Evolutionary conservation across 2,888 invertebrate genomes (phyloP).

Genomic region (Drosophila meridiana): DNA sequence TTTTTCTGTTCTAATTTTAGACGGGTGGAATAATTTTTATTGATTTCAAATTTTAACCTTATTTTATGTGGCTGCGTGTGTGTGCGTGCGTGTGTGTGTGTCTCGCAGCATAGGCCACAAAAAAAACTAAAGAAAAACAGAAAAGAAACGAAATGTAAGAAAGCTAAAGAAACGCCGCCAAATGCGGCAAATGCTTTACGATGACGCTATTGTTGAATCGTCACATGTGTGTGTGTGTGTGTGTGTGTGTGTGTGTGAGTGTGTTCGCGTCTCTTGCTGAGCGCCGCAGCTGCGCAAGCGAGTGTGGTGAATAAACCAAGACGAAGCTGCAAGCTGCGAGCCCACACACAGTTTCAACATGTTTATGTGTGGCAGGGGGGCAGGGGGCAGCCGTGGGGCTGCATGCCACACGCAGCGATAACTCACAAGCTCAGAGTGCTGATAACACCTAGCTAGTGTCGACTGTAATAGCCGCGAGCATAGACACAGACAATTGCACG

Average conservation of each 20-base stretch:
- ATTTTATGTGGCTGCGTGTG: constrained; percentile 56
- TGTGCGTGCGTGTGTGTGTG: constrained; percentile 12
- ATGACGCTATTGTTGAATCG: constrained; percentile 76
- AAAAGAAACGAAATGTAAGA: background rate
- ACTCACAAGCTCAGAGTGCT: constrained; percentile 28
- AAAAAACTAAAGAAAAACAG: background rate
- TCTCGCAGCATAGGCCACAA: constrained; percentile 38
- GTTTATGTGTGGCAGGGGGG: constrained; percentile 48
- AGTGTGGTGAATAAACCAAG: constrained; percentile 56
- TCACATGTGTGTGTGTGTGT: constrained; percentile 27
- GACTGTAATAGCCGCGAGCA: constrained; percentile 40
- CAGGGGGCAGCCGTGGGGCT: background rate
- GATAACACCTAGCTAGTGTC: constrained; percentile 55
- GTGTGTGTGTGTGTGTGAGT: constrained; percentile 10
- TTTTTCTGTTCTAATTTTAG: constrained; percentile 83
- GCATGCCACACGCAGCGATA: constrained; percentile 27
- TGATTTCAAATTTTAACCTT: constrained; percentile 83
- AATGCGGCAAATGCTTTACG: constrained; percentile 77
- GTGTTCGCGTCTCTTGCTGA: constrained; percentile 20
- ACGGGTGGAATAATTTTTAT: constrained; percentile 83
- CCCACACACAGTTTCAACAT: constrained; percentile 66
- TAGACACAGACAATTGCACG: constrained; percentile 69
- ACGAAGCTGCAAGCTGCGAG: constrained; percentile 15
- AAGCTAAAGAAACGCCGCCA: constrained; percentile 64
- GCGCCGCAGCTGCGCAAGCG: constrained; percentile 65